Base-by-base conservation (phyloP, 2,113 vertebrate species). In the Ictalurus punctatus region DNA sequence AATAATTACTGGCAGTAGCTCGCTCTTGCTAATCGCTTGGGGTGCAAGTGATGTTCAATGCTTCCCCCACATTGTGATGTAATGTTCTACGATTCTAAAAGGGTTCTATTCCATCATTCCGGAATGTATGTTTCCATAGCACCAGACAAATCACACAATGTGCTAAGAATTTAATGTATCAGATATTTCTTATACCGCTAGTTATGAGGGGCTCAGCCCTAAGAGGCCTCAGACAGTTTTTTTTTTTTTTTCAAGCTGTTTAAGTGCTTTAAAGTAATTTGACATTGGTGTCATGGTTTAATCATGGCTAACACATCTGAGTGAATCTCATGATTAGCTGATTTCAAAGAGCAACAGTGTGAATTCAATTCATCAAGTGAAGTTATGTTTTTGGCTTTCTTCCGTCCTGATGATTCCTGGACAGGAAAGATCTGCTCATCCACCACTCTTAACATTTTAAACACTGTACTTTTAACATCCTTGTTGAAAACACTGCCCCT, bases 321-420 rank as follows among this genome's bases (percentile, higher is more conserved):
- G 27, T n/a, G 25, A 67, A n/a, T n/a, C 8, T 69, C 67, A 71
- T 30, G 30, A 34, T 71, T 34, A 71, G 30, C 67, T 71, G 4
- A 71, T 71, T 34, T 71, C 67, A 13, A 69, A 69, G n/a, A 71
- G 17, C 4, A 34, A 71, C 14, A 14, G 5, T 69, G 9, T 69
- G 4, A 71, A 30, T 21, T 19, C 4, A 21, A 6, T 65, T 10
- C 8, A 30, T 6, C 14, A 71, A 71, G n/a, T 71, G 27, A 71
- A 44, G 40, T 44, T 4, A 65, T 0, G 1, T 71, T 2, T 44
- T 34, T 69, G 12, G n/a, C 13, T 71, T 30, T 71, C n/a, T 34
- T n/a, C 4, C 0, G 0, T 34, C 4, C 16, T 3, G 0, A 1
- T 67, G 3, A 9, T 21, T 23, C 19, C 21, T 0, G 1, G 25